Base-by-base conservation (phyloP, 2,797 vertebrate species). In the Periophthalmus magnuspinnatus region DNA sequence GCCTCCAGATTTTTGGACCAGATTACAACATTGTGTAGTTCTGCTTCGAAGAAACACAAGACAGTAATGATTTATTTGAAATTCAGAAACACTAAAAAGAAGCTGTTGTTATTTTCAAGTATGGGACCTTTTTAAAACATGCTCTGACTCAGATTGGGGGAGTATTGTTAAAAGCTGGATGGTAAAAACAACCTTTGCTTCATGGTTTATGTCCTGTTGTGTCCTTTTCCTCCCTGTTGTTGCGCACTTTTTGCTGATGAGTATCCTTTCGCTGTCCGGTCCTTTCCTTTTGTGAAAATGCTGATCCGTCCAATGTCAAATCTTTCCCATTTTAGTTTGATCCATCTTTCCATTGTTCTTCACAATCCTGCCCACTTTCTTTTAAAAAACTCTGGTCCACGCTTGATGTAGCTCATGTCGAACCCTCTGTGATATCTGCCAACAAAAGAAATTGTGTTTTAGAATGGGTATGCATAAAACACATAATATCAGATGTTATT, bases 221-320 rank as follows among this genome's bases (percentile, higher is more conserved):
- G 74, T 87, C 45, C 82, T 73, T 80, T 61, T 32, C 69, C 74
- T 87, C 80, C 72, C 77, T 1, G 72, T 65, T 60, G 64, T 62
- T 77, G 82, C 28, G 68, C 3, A 56, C 77, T 72, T 79, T 77
- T 93, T 90, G 93, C 91, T 90, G 90, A 93, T 91, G 93, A 89
- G 82, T 65, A 85, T 78, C 78, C 85, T 86, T 87, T 92, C 93
- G 88, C 86, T 85, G 82, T 76, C 71, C 82, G 69, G 85, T 85
- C 83, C 84, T 65, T 84, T 84, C 81, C 71, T 32, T 68, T 50
- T 65, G 77, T 81, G 81, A 83, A 76, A 81, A 86, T 57, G 77
- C 81, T 84, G 87, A 79, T 74, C 75, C 68, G 68, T 78, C 79
- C 71, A 85, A 88, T 47, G 71, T 81, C 81, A 72, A 72, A 78